Base-by-base conservation (phyloP, 2,797 vertebrate species). In the Onychomys torridus region DNA sequence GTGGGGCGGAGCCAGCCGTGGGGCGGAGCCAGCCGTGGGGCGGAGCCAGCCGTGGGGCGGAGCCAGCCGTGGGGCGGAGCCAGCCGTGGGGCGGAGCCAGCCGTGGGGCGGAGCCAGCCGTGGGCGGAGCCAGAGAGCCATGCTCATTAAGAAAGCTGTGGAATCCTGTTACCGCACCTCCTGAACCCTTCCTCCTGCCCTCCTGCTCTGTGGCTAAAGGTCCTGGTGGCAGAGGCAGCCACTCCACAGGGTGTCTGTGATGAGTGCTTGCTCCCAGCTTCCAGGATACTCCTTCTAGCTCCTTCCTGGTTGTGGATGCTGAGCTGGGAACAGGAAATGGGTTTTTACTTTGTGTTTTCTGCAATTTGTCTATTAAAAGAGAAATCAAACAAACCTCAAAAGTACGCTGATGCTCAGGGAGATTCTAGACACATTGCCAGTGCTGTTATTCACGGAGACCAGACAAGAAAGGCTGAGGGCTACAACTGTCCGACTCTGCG, bases 211-310 rank as follows among this genome's bases (percentile, higher is more conserved):
- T 29, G 4, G 52, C 52, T 43, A 11, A 34, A 17, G 61, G 4
- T 11, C 1, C 34, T 21, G 59, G 37, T 37, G 0, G 57, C n/a
- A 8, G 17, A 0, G 11, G 83, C 78, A 3, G 79, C 94, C 32
- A 43, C 52, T 61, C 25, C 27, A 6, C 5, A 5, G 0, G 0
- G 0, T 0, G 0, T 1, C 3, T 6, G 0, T 27, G 27, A 34
- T 49, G 11, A 6, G 5, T 3, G 2, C 13, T 0, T 0, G n/a
- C 84, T 88, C 55, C 82, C 3, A 29, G 67, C 19, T 55, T 12
- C 78, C 2, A 4, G 0, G 14, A 13, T 7, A 46, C 37, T 29
- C 1, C 7, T 75, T 2, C 8, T 7, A 40, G 65, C n/a, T 73
- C 76, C 79, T 57, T 89, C 29, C 83, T 6, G 65, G 14, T n/a